Evolutionary conservation across 2,888 invertebrate species (phyloP).

Genomic region (Salpingus planirostris): DNA sequence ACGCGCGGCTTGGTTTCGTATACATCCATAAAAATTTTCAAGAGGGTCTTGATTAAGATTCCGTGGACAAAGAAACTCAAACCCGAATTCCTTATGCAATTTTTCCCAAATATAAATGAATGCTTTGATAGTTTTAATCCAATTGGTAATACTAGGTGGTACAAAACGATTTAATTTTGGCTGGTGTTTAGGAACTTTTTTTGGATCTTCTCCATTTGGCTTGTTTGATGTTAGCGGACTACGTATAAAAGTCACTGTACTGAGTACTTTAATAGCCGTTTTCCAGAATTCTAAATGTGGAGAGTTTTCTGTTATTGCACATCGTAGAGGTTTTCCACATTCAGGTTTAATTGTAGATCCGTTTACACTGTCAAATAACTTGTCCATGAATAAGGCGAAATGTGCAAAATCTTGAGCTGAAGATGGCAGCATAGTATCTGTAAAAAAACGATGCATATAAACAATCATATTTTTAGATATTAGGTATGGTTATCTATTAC

Average conservation of each 20-base stretch:
- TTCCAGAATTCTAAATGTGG: constrained; percentile 5
- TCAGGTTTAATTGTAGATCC: constrained; percentile 5
- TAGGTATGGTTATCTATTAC: no score
- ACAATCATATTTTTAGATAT: no score
- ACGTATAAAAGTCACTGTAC: neutral
- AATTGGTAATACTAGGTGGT: constrained; percentile 1
- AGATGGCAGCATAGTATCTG: no score
- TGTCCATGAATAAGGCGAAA: constrained; percentile 10
- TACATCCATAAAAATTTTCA: constrained; percentile 8
- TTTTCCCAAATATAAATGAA: neutral
- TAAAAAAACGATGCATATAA: no score
- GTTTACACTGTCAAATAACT: constrained; percentile 14
- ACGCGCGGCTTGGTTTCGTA: constrained; percentile 7
- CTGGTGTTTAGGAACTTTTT: no score
- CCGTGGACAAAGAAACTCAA: constrained; percentile 1
- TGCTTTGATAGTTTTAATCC: neutral
- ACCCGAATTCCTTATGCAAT: neutral
- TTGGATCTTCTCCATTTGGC: neutral
- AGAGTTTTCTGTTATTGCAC: constrained; percentile 2
- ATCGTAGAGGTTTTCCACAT: constrained; percentile 5
- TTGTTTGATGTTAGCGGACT: no score
- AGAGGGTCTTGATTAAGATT: constrained; percentile 7
- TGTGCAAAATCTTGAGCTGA: constrained; percentile 8
- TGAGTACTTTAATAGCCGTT: constrained; percentile 4
- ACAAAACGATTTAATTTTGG: no score